phyloP scores from a whole-genome alignment of 2,888 invertebrate species.

The Amiota mariae region DNA sequence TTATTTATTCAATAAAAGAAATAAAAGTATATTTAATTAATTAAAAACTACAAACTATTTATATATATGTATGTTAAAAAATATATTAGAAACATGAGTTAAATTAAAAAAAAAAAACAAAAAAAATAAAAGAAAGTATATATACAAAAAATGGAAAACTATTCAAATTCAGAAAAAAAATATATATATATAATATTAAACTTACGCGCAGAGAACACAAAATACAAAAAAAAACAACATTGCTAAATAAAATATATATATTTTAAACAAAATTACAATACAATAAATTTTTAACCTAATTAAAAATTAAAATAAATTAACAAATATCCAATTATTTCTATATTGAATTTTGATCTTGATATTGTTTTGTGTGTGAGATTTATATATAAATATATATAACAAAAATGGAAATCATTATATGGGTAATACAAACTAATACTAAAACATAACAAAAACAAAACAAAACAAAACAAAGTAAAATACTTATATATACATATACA shows the following conservation, averaged over 20 bases:
- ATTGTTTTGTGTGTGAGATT: constrained; percentile 18
- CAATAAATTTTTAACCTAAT: constrained; percentile 16
- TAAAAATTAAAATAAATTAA: constrained; percentile 20
- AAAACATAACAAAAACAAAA: constrained; percentile 11
- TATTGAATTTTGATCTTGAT: constrained; percentile 26
- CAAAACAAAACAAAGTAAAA: constrained; percentile 18
- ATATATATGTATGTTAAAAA: constrained; percentile 50
- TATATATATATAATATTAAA: constrained; percentile 31
- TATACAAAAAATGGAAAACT: not conserved
- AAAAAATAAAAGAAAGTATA: constrained; percentile 29
- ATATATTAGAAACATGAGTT: not conserved
- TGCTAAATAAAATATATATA: constrained; percentile 35
- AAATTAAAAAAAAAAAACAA: constrained; percentile 30
- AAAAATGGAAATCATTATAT: constrained; percentile 14
- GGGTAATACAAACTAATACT: constrained; percentile 27
- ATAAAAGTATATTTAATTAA: constrained; percentile 41
- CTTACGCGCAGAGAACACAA: constrained; percentile 23
- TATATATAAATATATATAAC: constrained; percentile 11
- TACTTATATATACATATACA: not conserved
- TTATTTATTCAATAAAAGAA: constrained; percentile 34
- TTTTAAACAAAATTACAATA: constrained; percentile 17
- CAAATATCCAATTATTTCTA: constrained; percentile 24
- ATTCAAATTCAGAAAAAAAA: constrained; percentile 46
- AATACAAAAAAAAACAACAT: constrained; percentile 28
- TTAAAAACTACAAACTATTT: constrained; percentile 49